Base-by-base conservation (phyloP, 2,888 invertebrate genomes). In the Caenorhabditis sp. region DNA sequence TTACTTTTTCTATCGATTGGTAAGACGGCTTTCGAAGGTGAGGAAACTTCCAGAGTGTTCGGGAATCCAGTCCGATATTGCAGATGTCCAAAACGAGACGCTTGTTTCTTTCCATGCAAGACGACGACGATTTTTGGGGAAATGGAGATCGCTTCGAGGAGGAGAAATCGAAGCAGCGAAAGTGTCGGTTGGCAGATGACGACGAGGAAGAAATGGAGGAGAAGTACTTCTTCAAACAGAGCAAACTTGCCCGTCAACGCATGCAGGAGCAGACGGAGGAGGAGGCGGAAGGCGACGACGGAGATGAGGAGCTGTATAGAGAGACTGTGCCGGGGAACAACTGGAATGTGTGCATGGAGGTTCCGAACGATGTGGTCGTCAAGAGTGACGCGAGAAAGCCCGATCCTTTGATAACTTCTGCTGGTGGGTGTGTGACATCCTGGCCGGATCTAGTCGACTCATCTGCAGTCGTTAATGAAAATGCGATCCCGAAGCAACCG, bases 11-110 rank as follows among this genome's bases (percentile, higher is more conserved):
- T 68, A 68, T 59, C 68, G 26, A 52, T 39, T 43, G 66, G 48
- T 50, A 52, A 52, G 52, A 58, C 68, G 68, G 50, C 41, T 52
- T 45, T 58, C 58, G 68, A 68, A 58, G 58, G 68, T 68, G n/a
- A 68, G 32, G 11, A n/a, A n/a, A n/a, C n/a, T n/a, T n/a, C n/a
- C n/a, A 22, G 15, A 13, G 0, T 7, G 32, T 46, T 27, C 27
- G 5, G 50, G 15, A 58, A 17, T 1, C 1, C 5, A 3, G 1
- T 30, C 17, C 9, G 15, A 27, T 8, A 7, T 17, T 17, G n/a
- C 56, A 79, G 79, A 80, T 80, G 80, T 71, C 76, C 59, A 71
- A 76, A 65, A 66, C 76, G 61, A 80, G 71, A 62, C 65, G 77
- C 32, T 61, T 77, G 43, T 70, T 77, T 59, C 71, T 80, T 39